Evolutionary conservation across 2,797 vertebrate genomes (phyloP).

Genomic region (Vultur gryphus): DNA sequence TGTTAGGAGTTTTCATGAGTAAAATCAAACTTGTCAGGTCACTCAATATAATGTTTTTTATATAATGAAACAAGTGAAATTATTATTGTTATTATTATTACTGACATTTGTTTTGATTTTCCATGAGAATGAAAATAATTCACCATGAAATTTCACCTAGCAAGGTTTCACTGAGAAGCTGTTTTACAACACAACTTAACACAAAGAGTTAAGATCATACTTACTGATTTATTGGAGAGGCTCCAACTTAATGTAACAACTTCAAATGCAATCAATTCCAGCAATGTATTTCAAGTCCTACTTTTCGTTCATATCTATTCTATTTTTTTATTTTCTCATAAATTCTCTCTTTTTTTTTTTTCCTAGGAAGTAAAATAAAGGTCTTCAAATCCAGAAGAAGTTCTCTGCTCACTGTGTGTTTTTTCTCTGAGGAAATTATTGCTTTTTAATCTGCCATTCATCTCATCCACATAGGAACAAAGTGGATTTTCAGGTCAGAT

Average conservation of each 20-base stretch:
- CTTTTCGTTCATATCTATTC: not conserved
- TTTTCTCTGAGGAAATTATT: constrained; percentile 6
- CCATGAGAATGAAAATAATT: not conserved
- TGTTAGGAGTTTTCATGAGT: not conserved
- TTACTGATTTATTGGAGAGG: not conserved
- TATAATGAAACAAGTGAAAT: not conserved
- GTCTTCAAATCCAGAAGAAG: not conserved
- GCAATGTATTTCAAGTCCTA: not conserved
- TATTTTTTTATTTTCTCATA: not conserved
- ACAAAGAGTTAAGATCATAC: not conserved
- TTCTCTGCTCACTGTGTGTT: not conserved
- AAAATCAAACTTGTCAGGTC: not conserved
- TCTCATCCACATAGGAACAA: not conserved
- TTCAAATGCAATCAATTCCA: not conserved
- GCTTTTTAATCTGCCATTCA: constrained; percentile 29
- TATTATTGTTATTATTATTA: too few species aligned
- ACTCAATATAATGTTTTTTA: not conserved
- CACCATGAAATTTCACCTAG: not conserved
- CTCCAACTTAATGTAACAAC: not conserved
- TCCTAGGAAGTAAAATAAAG: not conserved
- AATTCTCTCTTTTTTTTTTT: not conserved
- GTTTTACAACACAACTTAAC: not conserved
- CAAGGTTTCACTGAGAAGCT: not conserved
- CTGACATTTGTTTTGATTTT: not conserved
- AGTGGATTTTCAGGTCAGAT: constrained; percentile 28